Evolutionary conservation across 2,888 invertebrate genomes (phyloP).

Genomic region (Acronicta leporina): DNA sequence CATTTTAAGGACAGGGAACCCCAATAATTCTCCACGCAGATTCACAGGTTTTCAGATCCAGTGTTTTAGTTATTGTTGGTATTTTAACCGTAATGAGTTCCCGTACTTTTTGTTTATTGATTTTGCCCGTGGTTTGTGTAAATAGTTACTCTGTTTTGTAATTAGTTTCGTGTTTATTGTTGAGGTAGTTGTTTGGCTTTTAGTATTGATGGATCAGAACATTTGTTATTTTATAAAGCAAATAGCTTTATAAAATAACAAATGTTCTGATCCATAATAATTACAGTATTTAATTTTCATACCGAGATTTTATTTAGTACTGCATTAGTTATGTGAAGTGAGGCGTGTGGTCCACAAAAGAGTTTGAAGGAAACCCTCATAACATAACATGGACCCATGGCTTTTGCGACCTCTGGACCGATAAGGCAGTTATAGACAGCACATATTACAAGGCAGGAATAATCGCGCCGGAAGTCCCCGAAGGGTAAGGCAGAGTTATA

Average conservation of each 20-base stretch:
- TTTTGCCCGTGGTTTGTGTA: slow-evolving; percentile 20
- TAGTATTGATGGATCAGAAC: background rate
- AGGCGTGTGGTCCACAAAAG: too few relatives aligned
- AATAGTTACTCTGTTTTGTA: slow-evolving; percentile 26
- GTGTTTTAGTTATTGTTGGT: slow-evolving; percentile 69
- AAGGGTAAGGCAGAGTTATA: too few relatives aligned
- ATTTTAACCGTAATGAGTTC: slow-evolving; percentile 44
- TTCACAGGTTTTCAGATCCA: slow-evolving; percentile 78
- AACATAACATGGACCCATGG: too few relatives aligned
- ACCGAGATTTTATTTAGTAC: too few relatives aligned
- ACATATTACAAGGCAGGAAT: too few relatives aligned
- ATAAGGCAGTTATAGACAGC: too few relatives aligned
- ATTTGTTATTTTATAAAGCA: too few relatives aligned
- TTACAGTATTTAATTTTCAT: too few relatives aligned
- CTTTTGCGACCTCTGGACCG: too few relatives aligned
- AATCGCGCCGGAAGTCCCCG: too few relatives aligned
- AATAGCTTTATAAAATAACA: background rate
- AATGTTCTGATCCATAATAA: background rate
- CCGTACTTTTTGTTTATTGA: slow-evolving; percentile 38
- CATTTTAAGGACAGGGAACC: slow-evolving; percentile 76
- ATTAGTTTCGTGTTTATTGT: slow-evolving; percentile 32
- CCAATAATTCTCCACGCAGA: slow-evolving; percentile 76
- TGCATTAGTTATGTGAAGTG: too few relatives aligned
- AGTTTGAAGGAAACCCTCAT: too few relatives aligned
- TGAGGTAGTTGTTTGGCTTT: slow-evolving; percentile 12